These are phyloP conservation scores for Colostygia pectinataria DNA, from an alignment of 2,888 invertebrate species.

Conservation along the genomic window DNA sequence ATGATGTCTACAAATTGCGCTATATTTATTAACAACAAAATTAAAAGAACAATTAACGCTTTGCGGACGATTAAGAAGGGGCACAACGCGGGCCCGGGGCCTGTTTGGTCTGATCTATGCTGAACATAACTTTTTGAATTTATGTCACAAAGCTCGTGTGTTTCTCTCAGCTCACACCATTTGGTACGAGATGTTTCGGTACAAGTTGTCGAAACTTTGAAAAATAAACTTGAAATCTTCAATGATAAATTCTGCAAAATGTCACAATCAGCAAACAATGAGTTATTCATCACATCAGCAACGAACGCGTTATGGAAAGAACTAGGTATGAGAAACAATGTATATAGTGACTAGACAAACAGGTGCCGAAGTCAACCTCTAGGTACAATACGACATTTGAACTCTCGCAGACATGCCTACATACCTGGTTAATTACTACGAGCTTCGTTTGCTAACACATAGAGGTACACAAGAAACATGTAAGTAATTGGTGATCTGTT, in stretches of 20 bases:
- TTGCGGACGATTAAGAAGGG: too few relatives aligned
- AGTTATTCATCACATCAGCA: too few relatives aligned
- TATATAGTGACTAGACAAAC: constrained; percentile 25
- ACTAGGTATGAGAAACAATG: constrained; percentile 13
- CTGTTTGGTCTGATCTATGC: too few relatives aligned
- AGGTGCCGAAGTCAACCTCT: constrained; percentile 25
- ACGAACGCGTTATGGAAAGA: neutral
- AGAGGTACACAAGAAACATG: constrained; percentile 20
- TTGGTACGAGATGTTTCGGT: too few relatives aligned
- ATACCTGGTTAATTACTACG: constrained; percentile 26
- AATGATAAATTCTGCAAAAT: too few relatives aligned
- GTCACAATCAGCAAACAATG: neutral
- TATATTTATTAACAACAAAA: constrained; percentile 66
- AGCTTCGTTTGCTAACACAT: constrained; percentile 24
- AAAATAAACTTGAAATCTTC: too few relatives aligned
- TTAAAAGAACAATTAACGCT: constrained; percentile 60
- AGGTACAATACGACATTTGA: constrained; percentile 25
- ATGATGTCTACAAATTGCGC: constrained; percentile 67
- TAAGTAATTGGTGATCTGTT: constrained; percentile 37
- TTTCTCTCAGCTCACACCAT: too few relatives aligned
- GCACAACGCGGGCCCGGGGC: too few relatives aligned
- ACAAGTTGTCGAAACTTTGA: too few relatives aligned
- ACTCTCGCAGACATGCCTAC: constrained; percentile 22
- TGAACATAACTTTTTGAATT: too few relatives aligned
- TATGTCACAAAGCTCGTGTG: too few relatives aligned